Base-by-base conservation (phyloP, 2,888 invertebrate genomes). In the Apotomis capreana region DNA sequence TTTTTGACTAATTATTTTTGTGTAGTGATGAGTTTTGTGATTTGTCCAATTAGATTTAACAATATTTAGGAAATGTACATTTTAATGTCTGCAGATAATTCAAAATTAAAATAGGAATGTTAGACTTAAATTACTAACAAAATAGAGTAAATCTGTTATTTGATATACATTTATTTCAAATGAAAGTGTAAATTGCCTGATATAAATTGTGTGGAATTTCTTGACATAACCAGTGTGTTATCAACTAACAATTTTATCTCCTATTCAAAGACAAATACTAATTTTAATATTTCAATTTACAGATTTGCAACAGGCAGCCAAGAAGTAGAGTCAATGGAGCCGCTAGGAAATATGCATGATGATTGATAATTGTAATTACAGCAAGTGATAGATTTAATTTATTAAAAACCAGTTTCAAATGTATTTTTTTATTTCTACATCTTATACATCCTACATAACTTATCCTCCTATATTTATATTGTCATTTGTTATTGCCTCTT, bases 221-320 rank as follows among this genome's bases (percentile, higher is more conserved):
- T 36, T n/a, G 40, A 52, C 12, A 40, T 26, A 44, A 15, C 26
- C 26, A 57, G 37, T 60, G 59, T 70, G 55, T 61, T 59, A 58
- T 59, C 12, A 63, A 68, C 58, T 63, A 72, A 72, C 37, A 68
- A 5, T 52, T 36, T 10, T n/a, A 4, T 40, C 3, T 46, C 12
- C 6, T n/a, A n/a, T 46, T 44, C n/a, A 13, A n/a, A 15, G 10
- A n/a, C 46, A 54, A 52, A 65, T 57, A n/a, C 26, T 65, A 46
- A 62, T 67, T 52, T 6, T 52, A 54, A 54, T 36, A 15, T 59
- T 5, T 59, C 12, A 40, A 37, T 61, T 73, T 73, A 9, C 90
- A 91, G 91, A 84, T 81, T 78, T 81, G 55, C 79, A 89, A 79
- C 78, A 84, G 74, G 80, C 83, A 69, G 83, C 81, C 70, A 78